phyloP scores from a whole-genome alignment of 2,888 invertebrate species.

The Trissolcus brochymenae region DNA sequence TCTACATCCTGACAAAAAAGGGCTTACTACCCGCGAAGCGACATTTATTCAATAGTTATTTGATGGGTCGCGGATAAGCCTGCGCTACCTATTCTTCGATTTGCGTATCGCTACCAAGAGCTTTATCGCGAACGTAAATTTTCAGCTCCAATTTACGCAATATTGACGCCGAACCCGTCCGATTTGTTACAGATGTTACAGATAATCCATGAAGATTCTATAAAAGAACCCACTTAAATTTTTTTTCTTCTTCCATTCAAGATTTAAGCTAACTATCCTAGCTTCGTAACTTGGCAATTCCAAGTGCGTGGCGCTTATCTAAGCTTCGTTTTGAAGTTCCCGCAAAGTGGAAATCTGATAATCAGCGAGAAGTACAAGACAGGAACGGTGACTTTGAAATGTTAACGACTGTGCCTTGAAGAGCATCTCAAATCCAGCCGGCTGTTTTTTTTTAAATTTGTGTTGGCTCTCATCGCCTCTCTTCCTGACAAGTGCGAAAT shows the following conservation, averaged over 20 bases:
- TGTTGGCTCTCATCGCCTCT: neutral
- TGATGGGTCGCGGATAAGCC: conserved; percentile 41
- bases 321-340: neutral
- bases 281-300: conserved; percentile 31
- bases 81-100: conserved; percentile 27
- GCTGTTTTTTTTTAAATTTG: no score
- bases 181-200: conserved; percentile 39
- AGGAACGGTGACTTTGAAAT: no score
- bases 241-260: conserved; percentile 6
- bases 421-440: no score
- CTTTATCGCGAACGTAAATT: conserved; percentile 33
- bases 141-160: conserved; percentile 26
- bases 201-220: conserved; percentile 38
- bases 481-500: conserved; percentile 9
- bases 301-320: neutral
- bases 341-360: no score
- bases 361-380: no score
- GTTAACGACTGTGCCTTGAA: no score
- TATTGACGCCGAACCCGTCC: conserved; percentile 19
- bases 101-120: conserved; percentile 8
- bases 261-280: conserved; percentile 14
- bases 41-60: conserved; percentile 56
- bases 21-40: conserved; percentile 31
- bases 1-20: conserved; percentile 50
- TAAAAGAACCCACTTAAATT: conserved; percentile 29